Base-by-base conservation (phyloP, 2,113 vertebrate species). In the Hippocampus comes region DNA sequence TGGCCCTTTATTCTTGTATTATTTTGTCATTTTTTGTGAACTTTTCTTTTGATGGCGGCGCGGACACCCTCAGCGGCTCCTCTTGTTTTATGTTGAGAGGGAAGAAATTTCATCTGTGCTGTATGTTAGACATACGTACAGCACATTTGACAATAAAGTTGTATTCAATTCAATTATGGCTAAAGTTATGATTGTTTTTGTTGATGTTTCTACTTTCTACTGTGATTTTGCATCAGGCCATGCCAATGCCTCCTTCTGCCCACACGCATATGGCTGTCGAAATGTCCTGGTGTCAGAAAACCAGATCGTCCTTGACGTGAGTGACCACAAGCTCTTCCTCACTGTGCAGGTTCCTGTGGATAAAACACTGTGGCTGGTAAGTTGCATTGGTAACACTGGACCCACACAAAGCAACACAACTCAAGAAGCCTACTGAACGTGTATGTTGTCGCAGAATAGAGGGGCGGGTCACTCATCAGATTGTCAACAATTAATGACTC, bases 311-410 rank as follows among this genome's bases (percentile, higher is more conserved):
- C 87, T 99, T 86, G 97, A 99, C 0, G 91, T 99, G 73, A 97
- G 95, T 0, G 95, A 98, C 61, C 92, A 92, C 0, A 93, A 97
- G 25, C 86, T 99, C 74, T 91, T 92, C 0, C 83, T 98, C 84
- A 96, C 94, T 0, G 82, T 99, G 63, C 94, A 93, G 30, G 94
- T 97, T 46, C 96, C 96, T 0, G 88, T 93, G 2, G 93, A 87
- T 72, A 96, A 89, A 55, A 95, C 92, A 5, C 87, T 99, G 80
- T 99, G 97, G 97, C 90, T 99, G 94, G 97, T 99, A 72, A 84
- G 94, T 77, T 23, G 0, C 30, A 25, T 18, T 66, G 14, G 23
- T 6, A 43, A 64, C 63, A 65, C 21, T 65, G 20, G 21, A 23
- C 11, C 9, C 21, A 43, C 41, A 61, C 59, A 61, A 61, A 18